Evolutionary conservation across 2,113 vertebrate genomes (phyloP), one percentile per base, ranked within the genome.

Genomic region (Shinisaurus crocodilurus): DNA sequence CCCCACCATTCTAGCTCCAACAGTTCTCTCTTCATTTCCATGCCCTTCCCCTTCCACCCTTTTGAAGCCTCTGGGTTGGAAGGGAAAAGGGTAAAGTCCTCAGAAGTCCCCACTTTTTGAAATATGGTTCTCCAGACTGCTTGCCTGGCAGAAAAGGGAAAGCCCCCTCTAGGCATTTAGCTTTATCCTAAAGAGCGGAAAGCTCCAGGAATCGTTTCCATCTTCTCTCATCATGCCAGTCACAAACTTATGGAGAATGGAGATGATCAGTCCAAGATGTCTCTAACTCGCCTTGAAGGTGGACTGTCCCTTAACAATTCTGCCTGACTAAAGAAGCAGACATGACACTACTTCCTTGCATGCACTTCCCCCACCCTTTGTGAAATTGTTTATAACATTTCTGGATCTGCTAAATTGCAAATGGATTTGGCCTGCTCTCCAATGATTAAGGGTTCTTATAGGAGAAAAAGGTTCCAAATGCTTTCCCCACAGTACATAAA

Each of bases 161-260:
- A 85, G 90, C 87, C 88, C 77, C 5, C 5, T 82, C 1, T 85
- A 89, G 87, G 8, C 69, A 75, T 81, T 69, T 90, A 16, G 48
- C 67, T 94, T 91, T n/a, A 37, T 23, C 37, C 34, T 60, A 20
- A 82, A 37, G n/a, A 82, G 54, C 60, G 91, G 65, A 69, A 88
- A 87, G 85, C 60, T 94, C 0, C 29, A 75, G 1, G 18, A 15
- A 69, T 1, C 29, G 91, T 90, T 69, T 50, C 85, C 32, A 89
- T 3, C 82, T 63, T 6, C 82, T 85, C 69, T 87, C 88, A 54
- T 87, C 85, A 81, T 48, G 7, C 18, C 6, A 32, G 18, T 48
- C 16, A n/a, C 43, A 34, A 70, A 6, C 65, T 8, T 48, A 32
- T 29, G 63, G 40, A 69, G 63, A 48, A 32, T 29, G 63, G 40